phyloP scores from a whole-genome alignment of 2,888 invertebrate species.

The Anthoptus insignis region DNA sequence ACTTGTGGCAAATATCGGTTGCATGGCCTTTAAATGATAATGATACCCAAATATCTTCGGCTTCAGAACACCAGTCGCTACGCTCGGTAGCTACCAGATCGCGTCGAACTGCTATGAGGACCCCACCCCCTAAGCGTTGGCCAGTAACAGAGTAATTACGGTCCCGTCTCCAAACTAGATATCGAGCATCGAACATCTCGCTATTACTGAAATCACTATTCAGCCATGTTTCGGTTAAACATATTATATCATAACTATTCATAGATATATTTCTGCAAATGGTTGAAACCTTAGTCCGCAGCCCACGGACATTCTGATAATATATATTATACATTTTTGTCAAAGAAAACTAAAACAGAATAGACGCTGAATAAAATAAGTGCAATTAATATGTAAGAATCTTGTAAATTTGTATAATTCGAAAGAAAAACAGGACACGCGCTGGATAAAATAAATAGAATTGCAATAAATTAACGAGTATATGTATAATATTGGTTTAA shows the following conservation, averaged over 20 bases:
- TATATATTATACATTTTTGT: conserved; percentile 2
- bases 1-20: neutral
- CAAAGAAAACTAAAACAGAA: neutral
- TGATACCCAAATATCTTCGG: conserved; percentile 4
- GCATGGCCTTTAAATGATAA: neutral
- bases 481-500: no score
- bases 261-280: conserved; percentile 4
- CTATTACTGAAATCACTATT: conserved; percentile 10
- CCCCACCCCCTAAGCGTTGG: neutral
- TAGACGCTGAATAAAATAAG: neutral
- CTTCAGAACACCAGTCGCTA: conserved; percentile 1
- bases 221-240: conserved; percentile 33
- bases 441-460: no score
- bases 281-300: neutral
- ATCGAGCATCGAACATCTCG: conserved; percentile 31
- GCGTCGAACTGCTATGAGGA: neutral
- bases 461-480: no score
- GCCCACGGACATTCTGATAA: conserved; percentile 4
- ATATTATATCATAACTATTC: conserved; percentile 10
- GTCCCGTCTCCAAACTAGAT: conserved; percentile 9
- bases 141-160: neutral
- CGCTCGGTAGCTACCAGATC: neutral
- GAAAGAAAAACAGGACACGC: no score
- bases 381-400: no score
- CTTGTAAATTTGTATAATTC: no score